Percentiles rank a stretch among this genome's conserved stretches.
phyloP scores from a whole-genome alignment of 2,113 vertebrate genomes.

The Trogon surrucura region DNA sequence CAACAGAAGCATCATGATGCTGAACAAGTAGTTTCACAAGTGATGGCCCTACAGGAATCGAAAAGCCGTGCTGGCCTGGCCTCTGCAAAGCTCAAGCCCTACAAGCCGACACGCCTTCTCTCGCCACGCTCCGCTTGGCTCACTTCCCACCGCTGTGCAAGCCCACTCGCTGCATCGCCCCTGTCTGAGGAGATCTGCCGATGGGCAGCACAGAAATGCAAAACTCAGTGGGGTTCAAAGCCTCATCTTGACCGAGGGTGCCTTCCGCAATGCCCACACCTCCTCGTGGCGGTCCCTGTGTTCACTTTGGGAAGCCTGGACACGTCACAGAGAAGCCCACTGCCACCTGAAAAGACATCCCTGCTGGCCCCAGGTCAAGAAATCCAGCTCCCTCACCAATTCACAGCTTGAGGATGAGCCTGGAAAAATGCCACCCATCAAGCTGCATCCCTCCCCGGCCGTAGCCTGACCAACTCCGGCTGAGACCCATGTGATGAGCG shows the following conservation, averaged over 20 bases:
- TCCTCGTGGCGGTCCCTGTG: not conserved
- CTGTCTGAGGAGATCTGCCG: not conserved
- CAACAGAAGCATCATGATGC: not conserved
- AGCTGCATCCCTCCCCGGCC: not conserved
- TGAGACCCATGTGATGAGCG: accelerated
- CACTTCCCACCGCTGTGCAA: not conserved
- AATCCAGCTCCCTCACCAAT: not conserved
- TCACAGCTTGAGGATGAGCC: not conserved
- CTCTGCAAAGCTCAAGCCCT: not conserved
- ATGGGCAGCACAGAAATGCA: not conserved
- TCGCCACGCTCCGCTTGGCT: accelerated
- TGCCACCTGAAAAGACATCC: not conserved
- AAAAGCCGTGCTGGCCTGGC: not conserved
- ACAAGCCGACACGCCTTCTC: not conserved
- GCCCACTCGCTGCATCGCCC: not conserved
- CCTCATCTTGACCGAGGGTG: not conserved
- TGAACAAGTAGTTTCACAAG: not conserved
- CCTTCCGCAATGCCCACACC: not conserved
- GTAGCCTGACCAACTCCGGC: accelerated
- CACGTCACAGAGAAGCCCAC: not conserved
- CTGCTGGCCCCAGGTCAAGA: not conserved
- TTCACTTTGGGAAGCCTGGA: not conserved
- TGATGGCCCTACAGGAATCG: not conserved
- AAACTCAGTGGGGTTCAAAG: not conserved
- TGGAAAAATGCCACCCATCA: not conserved